A percentile compares a stretch with the other conserved stretches of the same genome.
These are phyloP conservation scores for Monochamus saltuarius DNA, from an alignment of 1,140 invertebrate genomes.

Conservation along the genomic window DNA sequence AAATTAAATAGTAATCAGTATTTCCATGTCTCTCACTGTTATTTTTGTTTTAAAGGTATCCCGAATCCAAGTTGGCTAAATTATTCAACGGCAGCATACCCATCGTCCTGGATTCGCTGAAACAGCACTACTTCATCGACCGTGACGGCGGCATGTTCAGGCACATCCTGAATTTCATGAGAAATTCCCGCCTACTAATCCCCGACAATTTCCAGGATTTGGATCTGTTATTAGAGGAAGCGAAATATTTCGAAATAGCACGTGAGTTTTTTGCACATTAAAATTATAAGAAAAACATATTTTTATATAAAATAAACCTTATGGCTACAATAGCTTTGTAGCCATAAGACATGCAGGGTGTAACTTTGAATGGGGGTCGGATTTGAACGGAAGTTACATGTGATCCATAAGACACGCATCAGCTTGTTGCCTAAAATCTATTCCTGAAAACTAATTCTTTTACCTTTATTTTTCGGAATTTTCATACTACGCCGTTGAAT, in stretches of 20 bases:
- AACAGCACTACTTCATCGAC: slow-evolving; percentile 98
- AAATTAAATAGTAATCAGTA: too few species aligned
- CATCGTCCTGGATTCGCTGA: slow-evolving; percentile 92
- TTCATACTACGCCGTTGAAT: too few species aligned
- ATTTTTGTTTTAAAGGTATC: slow-evolving; percentile 68
- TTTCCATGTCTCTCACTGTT: too few species aligned
- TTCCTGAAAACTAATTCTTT: too few species aligned
- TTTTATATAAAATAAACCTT: too few species aligned
- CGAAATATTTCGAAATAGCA: slow-evolving; percentile 86
- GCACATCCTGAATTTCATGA: slow-evolving; percentile 93
- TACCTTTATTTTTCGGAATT: too few species aligned
- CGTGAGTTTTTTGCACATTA: slow-evolving; percentile 62
- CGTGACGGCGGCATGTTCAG: slow-evolving; percentile 94
- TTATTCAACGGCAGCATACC: slow-evolving; percentile 96
- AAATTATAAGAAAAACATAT: background rate
- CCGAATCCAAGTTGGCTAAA: slow-evolving; percentile 87
- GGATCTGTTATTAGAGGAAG: slow-evolving; percentile 90
- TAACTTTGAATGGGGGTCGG: too few species aligned
- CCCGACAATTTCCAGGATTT: slow-evolving; percentile 85
- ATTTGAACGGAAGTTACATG: too few species aligned
- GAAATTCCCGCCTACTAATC: slow-evolving; percentile 83
- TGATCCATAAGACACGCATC: too few species aligned
- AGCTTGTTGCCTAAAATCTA: too few species aligned
- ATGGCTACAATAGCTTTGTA: too few species aligned
- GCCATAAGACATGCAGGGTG: too few species aligned